These are phyloP conservation scores for Atractosteus spatula DNA, from an alignment of 2,113 vertebrate species.

Conservation along the genomic window DNA sequence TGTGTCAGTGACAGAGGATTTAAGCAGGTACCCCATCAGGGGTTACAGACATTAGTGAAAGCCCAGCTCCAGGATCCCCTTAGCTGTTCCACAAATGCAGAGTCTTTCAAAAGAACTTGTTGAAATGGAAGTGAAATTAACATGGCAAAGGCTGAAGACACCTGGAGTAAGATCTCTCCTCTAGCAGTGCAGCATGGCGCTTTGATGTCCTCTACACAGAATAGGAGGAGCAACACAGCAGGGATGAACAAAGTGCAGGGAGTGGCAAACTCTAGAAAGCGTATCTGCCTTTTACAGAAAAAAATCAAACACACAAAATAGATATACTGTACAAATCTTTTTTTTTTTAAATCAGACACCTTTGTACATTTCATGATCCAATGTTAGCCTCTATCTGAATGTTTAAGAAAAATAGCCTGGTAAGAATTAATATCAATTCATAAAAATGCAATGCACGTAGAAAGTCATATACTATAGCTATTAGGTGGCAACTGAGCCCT, in stretches of 20 bases:
- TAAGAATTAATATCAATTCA: too few relatives aligned
- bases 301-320: background rate
- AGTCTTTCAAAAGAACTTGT: background rate
- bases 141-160: background rate
- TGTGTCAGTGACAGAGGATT: background rate
- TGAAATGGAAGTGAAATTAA: slow-evolving; percentile 1
- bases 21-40: background rate
- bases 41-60: background rate
- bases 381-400: too few relatives aligned
- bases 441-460: too few relatives aligned
- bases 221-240: background rate
- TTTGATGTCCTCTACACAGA: background rate
- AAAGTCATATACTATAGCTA: too few relatives aligned
- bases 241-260: background rate
- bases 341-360: too few relatives aligned
- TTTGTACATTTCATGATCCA: too few relatives aligned
- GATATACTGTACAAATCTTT: too few relatives aligned
- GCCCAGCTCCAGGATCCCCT: background rate
- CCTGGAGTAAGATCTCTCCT: background rate
- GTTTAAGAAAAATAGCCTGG: too few relatives aligned
- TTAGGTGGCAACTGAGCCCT: too few relatives aligned
- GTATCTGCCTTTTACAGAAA: background rate
- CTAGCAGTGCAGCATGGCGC: background rate
- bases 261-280: background rate
- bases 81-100: background rate